Percentiles rank a stretch among this genome's conserved stretches.
phyloP scores from a whole-genome alignment of 1,140 invertebrate species.

The Bombus difficillimus region DNA sequence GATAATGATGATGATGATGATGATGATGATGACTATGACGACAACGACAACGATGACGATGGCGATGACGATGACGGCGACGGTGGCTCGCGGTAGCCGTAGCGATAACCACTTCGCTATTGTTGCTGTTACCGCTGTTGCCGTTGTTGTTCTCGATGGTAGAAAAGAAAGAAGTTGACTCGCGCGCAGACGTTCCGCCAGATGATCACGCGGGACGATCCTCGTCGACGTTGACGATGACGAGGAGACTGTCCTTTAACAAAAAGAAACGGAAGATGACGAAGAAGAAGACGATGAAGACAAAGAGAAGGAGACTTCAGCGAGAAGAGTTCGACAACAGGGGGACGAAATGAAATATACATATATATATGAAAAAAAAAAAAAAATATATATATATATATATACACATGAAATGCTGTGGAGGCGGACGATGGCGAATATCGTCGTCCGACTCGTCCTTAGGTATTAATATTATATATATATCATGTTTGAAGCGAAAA shows the following conservation, averaged over 20 bases:
- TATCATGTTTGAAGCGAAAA: constrained; percentile 74
- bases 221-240: neutral
- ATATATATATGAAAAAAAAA: neutral
- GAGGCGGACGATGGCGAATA: constrained; percentile 58
- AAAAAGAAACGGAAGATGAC: constrained; percentile 12
- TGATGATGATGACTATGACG: too few species aligned
- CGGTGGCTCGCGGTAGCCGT: neutral
- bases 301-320: constrained; percentile 29
- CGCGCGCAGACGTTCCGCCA: constrained; percentile 15
- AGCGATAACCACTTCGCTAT: neutral
- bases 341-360: constrained; percentile 19
- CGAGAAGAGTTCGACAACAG: constrained; percentile 1
- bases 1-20: neutral
- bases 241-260: neutral
- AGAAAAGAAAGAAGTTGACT: constrained; percentile 10
- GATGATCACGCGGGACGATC: constrained; percentile 25
- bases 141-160: neutral
- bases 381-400: neutral
- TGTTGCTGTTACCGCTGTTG: neutral
- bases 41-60: neutral
- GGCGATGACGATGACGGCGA: neutral
- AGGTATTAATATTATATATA: constrained; percentile 69
- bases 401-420: constrained; percentile 72
- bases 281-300: constrained; percentile 29
- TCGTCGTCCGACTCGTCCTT: constrained; percentile 63